Evolutionary conservation across 1,140 invertebrate species (phyloP), one percentile per base, ranked within the genome.

Genomic region (Heliconius nattereri): DNA sequence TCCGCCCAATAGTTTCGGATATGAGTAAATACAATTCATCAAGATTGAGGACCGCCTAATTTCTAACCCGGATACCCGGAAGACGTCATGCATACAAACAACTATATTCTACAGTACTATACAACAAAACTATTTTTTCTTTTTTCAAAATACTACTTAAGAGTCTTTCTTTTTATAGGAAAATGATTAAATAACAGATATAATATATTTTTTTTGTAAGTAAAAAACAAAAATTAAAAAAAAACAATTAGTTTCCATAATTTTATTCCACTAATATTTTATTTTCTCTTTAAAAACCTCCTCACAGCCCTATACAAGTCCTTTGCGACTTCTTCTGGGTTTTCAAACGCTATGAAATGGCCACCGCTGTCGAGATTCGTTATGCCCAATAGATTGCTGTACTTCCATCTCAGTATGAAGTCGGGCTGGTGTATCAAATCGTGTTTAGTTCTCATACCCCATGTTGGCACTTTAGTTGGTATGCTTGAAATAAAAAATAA

Each of bases 341-440:
- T 95, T 91, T 98, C 97, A 40, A 98, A 96, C 0, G 97, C 97
- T 13, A 96, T 96, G 86, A 97, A 98, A 90, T 98, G 97, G 0
- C 97, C 97, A 2, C 97, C 97, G 7, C 91, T 87, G 6, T 94
- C 81, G 23, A 95, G 85, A 75, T 95, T 91, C 19, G 93, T 96
- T 1, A 94, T 89, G 37, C 96, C 95, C 19, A 96, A 83, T 0
- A 97, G 78, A 81, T 96, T 96, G 3, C 84, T 84, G 81, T 93
- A 97, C 83, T 94, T 95, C 9, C 91, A 87, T 37, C 87, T 87
- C 0, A 97, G 75, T 0, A 96, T 72, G 23, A 87, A 94, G 78
- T 96, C 93, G 1, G 96, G 94, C 5, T 85, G 85, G 52, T 95
- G 95, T 0, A 90, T 13, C 2, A 96, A 3, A 82, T 97, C 96